Conservation (phyloP, 2,888 invertebrate species). For the Ganaspis brasiliensis region DNA sequence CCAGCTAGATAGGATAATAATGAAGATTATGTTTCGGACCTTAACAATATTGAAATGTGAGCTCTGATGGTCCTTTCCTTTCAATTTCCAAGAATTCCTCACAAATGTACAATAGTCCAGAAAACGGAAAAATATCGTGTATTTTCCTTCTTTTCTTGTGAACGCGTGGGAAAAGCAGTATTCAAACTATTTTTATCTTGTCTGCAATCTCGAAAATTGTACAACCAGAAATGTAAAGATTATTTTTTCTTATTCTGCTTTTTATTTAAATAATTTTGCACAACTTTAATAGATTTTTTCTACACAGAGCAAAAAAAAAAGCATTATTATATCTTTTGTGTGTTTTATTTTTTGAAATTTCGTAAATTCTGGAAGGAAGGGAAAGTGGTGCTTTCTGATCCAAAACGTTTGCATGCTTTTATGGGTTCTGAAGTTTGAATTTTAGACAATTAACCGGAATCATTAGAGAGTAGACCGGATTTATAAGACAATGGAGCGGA, state of each 20-base stretch:
- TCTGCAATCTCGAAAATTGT: too few species aligned
- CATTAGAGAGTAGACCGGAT: background rate
- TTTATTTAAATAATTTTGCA: too few species aligned
- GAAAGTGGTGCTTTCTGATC: background rate
- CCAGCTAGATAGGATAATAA: background rate
- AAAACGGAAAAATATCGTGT: constrained; percentile 41
- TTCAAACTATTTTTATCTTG: too few species aligned
- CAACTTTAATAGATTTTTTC: too few species aligned
- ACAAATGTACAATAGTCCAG: constrained; percentile 25
- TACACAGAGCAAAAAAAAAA: too few species aligned
- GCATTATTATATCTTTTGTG: too few species aligned
- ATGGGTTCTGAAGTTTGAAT: constrained; percentile 6
- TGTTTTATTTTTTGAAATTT: background rate
- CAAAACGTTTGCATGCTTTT: background rate
- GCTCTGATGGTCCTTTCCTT: constrained; percentile 29
- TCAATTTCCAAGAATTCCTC: constrained; percentile 17
- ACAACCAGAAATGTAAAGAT: too few species aligned
- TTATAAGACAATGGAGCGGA: background rate
- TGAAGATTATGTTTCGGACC: constrained; percentile 18
- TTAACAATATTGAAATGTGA: constrained; percentile 25
- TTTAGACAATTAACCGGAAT: constrained; percentile 12
- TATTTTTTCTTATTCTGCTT: too few species aligned
- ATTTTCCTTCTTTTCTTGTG: constrained; percentile 37
- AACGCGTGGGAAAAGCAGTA: background rate
- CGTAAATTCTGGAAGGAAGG: background rate